These are phyloP conservation scores for Drosophila bocqueti DNA, from an alignment of 1,140 invertebrate species.

Conservation along the genomic window DNA sequence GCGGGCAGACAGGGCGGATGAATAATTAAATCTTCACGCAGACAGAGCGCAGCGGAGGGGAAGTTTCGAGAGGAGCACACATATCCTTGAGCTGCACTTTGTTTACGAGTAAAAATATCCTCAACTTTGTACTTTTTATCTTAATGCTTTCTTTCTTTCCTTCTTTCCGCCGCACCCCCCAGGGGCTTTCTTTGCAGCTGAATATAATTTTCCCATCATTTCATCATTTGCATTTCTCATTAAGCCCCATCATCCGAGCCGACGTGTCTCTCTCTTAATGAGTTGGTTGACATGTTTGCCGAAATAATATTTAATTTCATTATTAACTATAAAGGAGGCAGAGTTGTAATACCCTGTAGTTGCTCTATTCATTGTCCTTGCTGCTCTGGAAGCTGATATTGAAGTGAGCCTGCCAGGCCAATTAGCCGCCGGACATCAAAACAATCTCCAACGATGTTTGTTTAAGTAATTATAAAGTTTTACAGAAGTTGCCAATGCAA, in stretches of 20 bases:
- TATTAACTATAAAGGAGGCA: background rate
- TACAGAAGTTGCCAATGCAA: constrained; percentile 5
- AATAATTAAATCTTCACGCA: constrained; percentile 77
- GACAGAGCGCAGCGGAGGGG: constrained; percentile 20
- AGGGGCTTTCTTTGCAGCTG: constrained; percentile 33
- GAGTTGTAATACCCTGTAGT: background rate
- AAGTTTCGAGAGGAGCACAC: constrained; percentile 21
- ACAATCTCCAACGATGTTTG: constrained; percentile 13
- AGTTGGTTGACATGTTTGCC: constrained; percentile 20
- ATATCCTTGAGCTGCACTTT: constrained; percentile 71
- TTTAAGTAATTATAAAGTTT: constrained; percentile 17
- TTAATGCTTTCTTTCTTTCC: constrained; percentile 42
- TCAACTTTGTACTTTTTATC: constrained; percentile 69
- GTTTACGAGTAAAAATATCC: constrained; percentile 56
- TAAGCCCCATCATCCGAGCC: constrained; percentile 22
- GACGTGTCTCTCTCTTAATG: constrained; percentile 8
- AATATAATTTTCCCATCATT: constrained; percentile 62
- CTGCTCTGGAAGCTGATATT: background rate
- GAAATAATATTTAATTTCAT: constrained; percentile 17
- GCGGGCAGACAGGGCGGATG: constrained; percentile 76
- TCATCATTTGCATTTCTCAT: constrained; percentile 79
- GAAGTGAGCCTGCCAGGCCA: background rate
- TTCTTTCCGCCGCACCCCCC: background rate
- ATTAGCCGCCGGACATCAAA: constrained; percentile 17
- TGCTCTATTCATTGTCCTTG: background rate